Base-by-base conservation (phyloP, 2,113 vertebrate species). In the Sialia sialis region DNA sequence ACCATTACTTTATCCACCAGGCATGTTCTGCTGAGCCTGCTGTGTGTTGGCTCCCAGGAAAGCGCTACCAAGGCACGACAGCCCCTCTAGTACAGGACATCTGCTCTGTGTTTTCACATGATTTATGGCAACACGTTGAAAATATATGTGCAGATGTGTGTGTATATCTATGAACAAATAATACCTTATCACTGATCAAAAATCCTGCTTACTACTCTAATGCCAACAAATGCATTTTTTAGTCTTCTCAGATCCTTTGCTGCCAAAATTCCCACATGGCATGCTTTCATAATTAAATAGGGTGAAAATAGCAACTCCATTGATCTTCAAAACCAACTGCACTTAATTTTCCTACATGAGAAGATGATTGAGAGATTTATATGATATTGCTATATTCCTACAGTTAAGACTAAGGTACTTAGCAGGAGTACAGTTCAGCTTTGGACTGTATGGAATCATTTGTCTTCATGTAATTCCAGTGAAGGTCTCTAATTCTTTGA, bases 21-120 rank as follows among this genome's bases (percentile, higher is more conserved):
- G 90, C 91, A 97, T 90, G 91, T 85, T 84, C 70, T 80, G 94
- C 85, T 86, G 94, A 94, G 92, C 92, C 89, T 20, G 22, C 36
- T 29, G 48, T 23, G 66, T 93, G 91, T 84, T 5, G 1, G 77
- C 93, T 95, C 95, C 94, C 91, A 76, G 70, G 85, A 89, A 93
- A 95, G 67, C 80, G 51, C 56, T 78, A 75, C 41, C 68, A 16
- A 73, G 88, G 94, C 88, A 92, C 5, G 4, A 49, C 49, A 95
- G 95, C 95, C 90, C 89, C 7, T 25, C 89, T 58, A 41, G 84
- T 3, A 22, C 55, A 32, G 66, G 74, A 93, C 95, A 96, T 97
- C 96, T 98, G 97, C 84, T 97, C 88, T 48, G 6, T 1, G 56
- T 94, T 96, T 96, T 32, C 94, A 85, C n/a, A 4, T 72, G 87